These are phyloP conservation scores for Porites lutea DNA, from an alignment of 64 coral and sea anemone species.

Conservation along the genomic window DNA sequence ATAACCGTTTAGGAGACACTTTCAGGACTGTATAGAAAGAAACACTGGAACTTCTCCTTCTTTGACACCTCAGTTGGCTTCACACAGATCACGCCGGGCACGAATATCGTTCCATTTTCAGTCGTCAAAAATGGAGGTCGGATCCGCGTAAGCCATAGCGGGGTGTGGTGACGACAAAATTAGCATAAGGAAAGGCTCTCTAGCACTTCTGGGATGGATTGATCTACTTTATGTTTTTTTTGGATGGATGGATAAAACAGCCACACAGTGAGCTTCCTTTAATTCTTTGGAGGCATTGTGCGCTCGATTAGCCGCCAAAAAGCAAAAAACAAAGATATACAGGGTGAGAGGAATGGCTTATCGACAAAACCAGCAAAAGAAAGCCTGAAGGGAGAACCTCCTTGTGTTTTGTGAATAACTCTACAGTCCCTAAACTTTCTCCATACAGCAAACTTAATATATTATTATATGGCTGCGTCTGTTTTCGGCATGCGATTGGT, in stretches of 20 bases:
- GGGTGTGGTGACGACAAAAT: constrained; percentile 29
- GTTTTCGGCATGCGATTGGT: too few species aligned
- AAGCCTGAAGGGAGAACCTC: too few species aligned
- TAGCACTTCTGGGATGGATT: constrained; percentile 23
- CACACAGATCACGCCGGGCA: neutral
- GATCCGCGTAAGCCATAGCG: neutral
- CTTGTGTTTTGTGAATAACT: too few species aligned
- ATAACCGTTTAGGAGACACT: too few species aligned
- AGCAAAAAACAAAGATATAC: constrained; percentile 21
- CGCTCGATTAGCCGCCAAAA: too few species aligned
- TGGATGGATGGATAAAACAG: constrained; percentile 8
- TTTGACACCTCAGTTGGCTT: too few species aligned
- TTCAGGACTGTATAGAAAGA: too few species aligned
- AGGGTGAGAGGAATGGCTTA: constrained; percentile 4
- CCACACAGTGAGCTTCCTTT: neutral
- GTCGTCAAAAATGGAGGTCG: constrained; percentile 13
- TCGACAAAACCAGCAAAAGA: too few species aligned
- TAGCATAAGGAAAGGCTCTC: constrained; percentile 16
- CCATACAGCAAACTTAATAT: too few species aligned
- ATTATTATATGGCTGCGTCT: too few species aligned
- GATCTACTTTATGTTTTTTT: neutral
- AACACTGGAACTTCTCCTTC: too few species aligned
- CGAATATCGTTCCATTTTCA: constrained; percentile 6
- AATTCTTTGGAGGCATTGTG: constrained; percentile 25
- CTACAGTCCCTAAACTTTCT: too few species aligned